A percentile compares a stretch with the other conserved stretches of the same genome.
Conservation (phyloP, 2,113 vertebrate genomes). For the Eudyptes chrysolophus region DNA sequence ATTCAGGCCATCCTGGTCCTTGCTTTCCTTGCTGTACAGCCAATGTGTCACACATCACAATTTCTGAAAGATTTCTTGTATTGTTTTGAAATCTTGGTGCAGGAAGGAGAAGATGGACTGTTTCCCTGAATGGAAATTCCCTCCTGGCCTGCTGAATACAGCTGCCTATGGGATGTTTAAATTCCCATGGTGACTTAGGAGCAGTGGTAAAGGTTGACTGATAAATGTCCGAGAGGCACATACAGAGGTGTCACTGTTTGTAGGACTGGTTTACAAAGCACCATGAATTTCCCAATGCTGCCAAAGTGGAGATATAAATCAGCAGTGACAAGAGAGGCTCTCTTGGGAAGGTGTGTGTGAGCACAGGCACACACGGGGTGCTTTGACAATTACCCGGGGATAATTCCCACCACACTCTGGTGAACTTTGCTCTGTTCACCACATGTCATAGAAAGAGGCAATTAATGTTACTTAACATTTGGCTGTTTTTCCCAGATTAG, state of each 20-base stretch:
- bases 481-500: neutral
- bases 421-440: constrained; percentile 21
- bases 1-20: neutral
- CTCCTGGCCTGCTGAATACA: neutral
- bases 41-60: neutral
- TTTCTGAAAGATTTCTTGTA: neutral
- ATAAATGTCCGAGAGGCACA: neutral
- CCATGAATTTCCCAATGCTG: neutral
- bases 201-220: neutral
- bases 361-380: neutral
- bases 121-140: neutral
- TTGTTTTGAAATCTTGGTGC: neutral
- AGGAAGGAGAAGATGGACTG: neutral
- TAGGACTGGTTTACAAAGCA: neutral
- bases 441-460: neutral
- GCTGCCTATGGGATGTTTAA: neutral
- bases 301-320: neutral
- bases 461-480: neutral
- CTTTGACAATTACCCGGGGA: neutral
- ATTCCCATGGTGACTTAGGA: neutral
- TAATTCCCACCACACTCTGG: neutral
- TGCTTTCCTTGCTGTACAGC: neutral
- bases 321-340: neutral
- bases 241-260: neutral
- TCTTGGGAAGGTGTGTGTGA: neutral